Base-by-base conservation (phyloP, 2,113 vertebrate genomes). In the Esox niger region DNA sequence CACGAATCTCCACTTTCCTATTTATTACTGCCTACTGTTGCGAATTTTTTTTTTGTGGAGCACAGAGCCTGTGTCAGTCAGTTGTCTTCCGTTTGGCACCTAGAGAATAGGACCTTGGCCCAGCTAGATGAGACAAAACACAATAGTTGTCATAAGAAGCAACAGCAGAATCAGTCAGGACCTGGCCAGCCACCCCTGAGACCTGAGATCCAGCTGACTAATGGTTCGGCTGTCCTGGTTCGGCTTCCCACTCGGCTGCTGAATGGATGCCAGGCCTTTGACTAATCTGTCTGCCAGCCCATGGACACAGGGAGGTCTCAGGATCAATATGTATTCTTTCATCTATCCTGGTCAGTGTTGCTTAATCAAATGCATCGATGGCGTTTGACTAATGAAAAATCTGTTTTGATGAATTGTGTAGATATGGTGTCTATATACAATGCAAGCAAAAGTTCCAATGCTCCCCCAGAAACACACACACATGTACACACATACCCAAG, bases 211-310 rank as follows among this genome's bases (percentile, higher is more conserved):
- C 20, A 21, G 82, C 81, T 87, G 84, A 83, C 71, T 81, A 86
- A 87, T 73, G 70, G 66, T 70, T 76, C 78, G 70, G 79, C 80
- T 84, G 83, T 86, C 80, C 66, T 62, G 54, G 69, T 30, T 33
- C 72, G 56, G 35, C 67, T 62, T 23, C 61, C 9, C 49, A 49
- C 33, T 1, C 38, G 3, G 15, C 38, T 43, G 47, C 79, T 82
- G 75, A 82, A 76, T 81, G 79, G 69, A 38, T 13, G 15, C 74
- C 79, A 66, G 69, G 68, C 31, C 62, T 66, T 67, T 62, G 61
- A 33, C 29, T 76, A 1, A 1, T 59, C 26, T 38, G 55, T 23
- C 11, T n/a, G 55, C 25, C 29, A 9, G 9, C 27, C 11, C 25
- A 17, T 29, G n/a, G 27, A 31, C 20, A 20, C 5, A 30, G 29